These are phyloP conservation scores for Poeciliopsis turrubarensis DNA, from an alignment of 2,113 vertebrate species.

Conservation along the genomic window DNA sequence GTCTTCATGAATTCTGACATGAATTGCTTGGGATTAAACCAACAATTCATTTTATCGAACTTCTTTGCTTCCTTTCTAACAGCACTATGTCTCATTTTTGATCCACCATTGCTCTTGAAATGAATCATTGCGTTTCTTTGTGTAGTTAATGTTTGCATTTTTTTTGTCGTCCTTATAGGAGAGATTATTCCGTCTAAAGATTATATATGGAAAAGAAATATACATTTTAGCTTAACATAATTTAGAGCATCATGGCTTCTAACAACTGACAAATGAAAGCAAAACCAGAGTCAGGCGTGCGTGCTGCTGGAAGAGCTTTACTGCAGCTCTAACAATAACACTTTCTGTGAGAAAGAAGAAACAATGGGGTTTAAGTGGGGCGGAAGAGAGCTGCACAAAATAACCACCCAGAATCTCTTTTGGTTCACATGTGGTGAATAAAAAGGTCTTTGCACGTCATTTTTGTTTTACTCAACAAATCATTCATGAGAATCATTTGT, in stretches of 20 bases:
- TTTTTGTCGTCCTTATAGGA: constrained; percentile 43
- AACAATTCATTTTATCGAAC: constrained; percentile 62
- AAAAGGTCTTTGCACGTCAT: neutral
- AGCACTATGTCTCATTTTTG: constrained; percentile 50
- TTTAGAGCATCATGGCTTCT: neutral
- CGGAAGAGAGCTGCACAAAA: neutral
- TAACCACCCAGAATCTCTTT: neutral
- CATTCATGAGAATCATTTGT: neutral
- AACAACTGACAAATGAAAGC: neutral
- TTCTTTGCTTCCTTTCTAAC: constrained; percentile 45
- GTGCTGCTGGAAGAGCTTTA: neutral
- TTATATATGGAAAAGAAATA: neutral
- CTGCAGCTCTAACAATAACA: neutral
- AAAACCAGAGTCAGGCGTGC: neutral
- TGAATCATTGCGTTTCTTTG: constrained; percentile 51
- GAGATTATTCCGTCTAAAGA: constrained; percentile 36
- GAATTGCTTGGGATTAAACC: constrained; percentile 59
- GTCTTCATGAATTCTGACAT: constrained; percentile 55
- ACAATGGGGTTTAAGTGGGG: neutral
- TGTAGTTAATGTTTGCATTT: constrained; percentile 37
- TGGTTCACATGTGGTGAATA: neutral
- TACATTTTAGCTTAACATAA: constrained; percentile 9
- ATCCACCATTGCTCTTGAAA: constrained; percentile 57
- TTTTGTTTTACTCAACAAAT: neutral
- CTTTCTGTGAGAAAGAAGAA: neutral